Evolutionary conservation across 2,797 vertebrate species (phyloP).

Genomic region (Enteromius thamalakanensis): DNA sequence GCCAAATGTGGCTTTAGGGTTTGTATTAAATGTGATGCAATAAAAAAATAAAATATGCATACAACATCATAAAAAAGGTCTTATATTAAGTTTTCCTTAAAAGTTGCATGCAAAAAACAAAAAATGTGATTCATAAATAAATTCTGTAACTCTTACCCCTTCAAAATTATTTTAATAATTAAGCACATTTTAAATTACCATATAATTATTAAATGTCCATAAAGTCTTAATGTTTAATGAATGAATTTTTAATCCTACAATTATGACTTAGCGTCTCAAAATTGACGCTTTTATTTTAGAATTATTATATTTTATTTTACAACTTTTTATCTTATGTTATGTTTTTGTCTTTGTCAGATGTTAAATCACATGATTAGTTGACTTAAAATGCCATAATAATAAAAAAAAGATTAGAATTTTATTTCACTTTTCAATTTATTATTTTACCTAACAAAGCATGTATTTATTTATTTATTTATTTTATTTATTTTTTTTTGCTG

Average conservation of each 20-base stretch:
- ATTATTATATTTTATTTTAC: not conserved
- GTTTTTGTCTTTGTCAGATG: not conserved
- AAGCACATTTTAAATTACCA: not conserved
- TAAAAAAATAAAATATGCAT: not conserved
- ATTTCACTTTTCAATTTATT: not conserved
- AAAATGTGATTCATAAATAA: not conserved
- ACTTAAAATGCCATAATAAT: not conserved
- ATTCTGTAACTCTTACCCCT: not conserved
- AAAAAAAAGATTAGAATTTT: not conserved
- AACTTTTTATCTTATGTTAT: not conserved
- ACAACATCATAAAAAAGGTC: not conserved
- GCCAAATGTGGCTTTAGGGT: not conserved
- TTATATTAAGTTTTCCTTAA: not conserved
- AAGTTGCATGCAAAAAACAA: not conserved
- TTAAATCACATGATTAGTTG: not conserved
- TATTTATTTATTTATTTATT: not conserved
- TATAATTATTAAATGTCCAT: not conserved
- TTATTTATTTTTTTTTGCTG: no score
- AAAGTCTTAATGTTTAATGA: not conserved
- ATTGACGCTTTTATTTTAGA: not conserved
- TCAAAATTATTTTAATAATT: not conserved
- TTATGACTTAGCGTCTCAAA: not conserved
- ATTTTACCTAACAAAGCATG: not conserved
- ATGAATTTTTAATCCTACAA: not conserved
- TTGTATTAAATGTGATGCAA: not conserved